Percentiles rank a stretch among this genome's conserved stretches.
Conservation (phyloP, 1,140 invertebrate species). For the Semibalanus balanoides region DNA sequence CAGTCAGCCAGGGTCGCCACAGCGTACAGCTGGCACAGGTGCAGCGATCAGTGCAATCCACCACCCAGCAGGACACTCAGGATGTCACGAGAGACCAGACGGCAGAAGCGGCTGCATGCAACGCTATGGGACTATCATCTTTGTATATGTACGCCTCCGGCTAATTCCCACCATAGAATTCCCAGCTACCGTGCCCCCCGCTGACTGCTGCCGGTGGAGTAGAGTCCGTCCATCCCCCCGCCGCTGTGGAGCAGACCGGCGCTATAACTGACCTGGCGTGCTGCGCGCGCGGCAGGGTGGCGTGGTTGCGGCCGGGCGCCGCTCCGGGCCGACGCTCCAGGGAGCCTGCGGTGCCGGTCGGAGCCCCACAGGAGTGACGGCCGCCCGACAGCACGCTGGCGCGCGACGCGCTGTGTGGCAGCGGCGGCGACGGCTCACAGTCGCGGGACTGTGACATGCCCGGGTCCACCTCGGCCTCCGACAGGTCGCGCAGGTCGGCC, state of each 20-base stretch:
- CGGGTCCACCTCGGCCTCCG: constrained; percentile 50
- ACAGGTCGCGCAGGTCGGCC: constrained; percentile 17
- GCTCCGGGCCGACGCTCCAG: constrained; percentile 9
- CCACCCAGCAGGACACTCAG: no score
- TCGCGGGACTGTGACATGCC: constrained; percentile 63
- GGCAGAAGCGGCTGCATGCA: no score
- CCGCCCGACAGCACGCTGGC: constrained; percentile 79
- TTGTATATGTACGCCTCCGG: no score
- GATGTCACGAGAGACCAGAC: no score
- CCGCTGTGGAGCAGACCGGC: no score
- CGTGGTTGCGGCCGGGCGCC: constrained; percentile 16
- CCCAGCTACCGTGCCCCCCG: no score
- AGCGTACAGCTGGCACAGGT: no score
- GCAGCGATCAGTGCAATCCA: no score
- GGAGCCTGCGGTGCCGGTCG: neutral
- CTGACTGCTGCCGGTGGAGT: no score
- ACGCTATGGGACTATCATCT: no score
- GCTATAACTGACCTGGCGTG: constrained; percentile 4
- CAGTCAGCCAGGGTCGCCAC: neutral
- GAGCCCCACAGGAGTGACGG: constrained; percentile 22
- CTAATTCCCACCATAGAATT: no score
- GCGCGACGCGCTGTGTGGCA: constrained; percentile 76
- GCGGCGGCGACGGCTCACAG: constrained; percentile 79
- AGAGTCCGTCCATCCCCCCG: no score
- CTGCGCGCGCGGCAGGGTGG: constrained; percentile 21